These are phyloP conservation scores for Bettongia penicillata DNA, from an alignment of 2,113 vertebrate genomes.

Conservation along the genomic window DNA sequence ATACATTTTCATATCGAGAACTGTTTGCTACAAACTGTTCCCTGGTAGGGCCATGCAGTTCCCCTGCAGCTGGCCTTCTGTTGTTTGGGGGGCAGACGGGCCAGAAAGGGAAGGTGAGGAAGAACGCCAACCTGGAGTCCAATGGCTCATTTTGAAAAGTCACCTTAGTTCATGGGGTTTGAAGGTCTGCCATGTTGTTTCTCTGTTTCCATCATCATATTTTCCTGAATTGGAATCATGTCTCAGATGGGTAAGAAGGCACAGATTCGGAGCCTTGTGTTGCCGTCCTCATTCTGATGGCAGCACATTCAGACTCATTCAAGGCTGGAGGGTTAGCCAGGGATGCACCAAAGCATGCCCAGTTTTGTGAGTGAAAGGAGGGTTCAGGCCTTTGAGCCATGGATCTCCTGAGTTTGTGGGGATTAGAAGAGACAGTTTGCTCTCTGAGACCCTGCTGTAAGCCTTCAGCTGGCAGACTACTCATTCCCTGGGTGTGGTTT, in stretches of 20 bases:
- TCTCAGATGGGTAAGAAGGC: neutral
- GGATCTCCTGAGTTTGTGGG: neutral
- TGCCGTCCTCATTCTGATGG: neutral
- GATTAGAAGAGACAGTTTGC: neutral
- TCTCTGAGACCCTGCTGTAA: neutral
- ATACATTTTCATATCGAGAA: conserved; percentile 90
- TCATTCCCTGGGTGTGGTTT: neutral
- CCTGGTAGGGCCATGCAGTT: conserved; percentile 75
- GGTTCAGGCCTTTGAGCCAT: neutral
- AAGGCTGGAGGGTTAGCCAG: too few relatives aligned
- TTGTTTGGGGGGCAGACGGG: conserved; percentile 52
- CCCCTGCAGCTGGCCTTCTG: conserved; percentile 78
- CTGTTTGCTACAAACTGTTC: conserved; percentile 86
- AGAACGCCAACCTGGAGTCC: neutral
- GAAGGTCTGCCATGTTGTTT: conserved; percentile 42
- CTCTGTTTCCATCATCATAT: neutral
- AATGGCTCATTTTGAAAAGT: conserved; percentile 62
- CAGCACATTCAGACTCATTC: neutral
- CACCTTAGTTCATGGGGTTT: conserved; percentile 41
- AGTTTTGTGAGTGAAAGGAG: neutral
- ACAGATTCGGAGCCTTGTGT: neutral
- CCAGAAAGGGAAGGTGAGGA: neutral
- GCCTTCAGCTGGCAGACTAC: neutral
- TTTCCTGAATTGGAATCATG: conserved; percentile 34
- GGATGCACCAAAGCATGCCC: neutral